Evolutionary conservation across 2,888 invertebrate genomes (phyloP).

Genomic region (Lasioglossum calceatum): DNA sequence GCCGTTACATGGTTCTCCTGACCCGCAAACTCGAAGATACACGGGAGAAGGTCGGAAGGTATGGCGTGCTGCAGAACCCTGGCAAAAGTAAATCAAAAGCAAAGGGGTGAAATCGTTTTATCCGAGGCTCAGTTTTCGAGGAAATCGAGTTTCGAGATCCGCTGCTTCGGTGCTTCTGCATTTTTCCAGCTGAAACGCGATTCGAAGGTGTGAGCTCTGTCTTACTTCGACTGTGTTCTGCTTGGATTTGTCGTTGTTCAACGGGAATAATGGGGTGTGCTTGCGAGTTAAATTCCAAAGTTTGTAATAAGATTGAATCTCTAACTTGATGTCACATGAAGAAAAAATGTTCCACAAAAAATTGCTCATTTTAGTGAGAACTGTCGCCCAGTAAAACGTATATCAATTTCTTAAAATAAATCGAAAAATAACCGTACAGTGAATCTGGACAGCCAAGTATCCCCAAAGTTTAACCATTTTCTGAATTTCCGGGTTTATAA

Average conservation of each 20-base stretch:
- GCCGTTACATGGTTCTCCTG: neutral
- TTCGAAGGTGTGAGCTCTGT: neutral
- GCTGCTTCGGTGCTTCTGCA: neutral
- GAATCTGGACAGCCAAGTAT: too few species aligned
- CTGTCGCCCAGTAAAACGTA: too few species aligned
- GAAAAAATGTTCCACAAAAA: too few species aligned
- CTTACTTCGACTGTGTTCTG: neutral
- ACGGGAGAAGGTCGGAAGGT: neutral
- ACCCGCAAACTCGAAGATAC: neutral
- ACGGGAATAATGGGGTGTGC: neutral
- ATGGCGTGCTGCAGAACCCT: neutral
- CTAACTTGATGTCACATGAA: too few species aligned
- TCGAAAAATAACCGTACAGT: too few species aligned
- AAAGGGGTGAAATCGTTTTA: neutral
- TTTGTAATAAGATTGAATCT: too few species aligned
- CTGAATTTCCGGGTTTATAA: neutral
- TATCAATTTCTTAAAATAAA: too few species aligned
- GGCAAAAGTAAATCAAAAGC: slow-evolving; percentile 20
- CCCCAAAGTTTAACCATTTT: neutral
- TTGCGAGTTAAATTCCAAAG: neutral
- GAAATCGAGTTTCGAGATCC: neutral
- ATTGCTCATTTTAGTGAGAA: too few species aligned
- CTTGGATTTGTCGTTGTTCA: neutral
- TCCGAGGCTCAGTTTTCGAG: neutral
- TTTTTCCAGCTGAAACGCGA: neutral